Percentiles rank a stretch among this genome's conserved stretches.
Conservation (phyloP, 2,888 invertebrate species). For the Troides aeacus region DNA sequence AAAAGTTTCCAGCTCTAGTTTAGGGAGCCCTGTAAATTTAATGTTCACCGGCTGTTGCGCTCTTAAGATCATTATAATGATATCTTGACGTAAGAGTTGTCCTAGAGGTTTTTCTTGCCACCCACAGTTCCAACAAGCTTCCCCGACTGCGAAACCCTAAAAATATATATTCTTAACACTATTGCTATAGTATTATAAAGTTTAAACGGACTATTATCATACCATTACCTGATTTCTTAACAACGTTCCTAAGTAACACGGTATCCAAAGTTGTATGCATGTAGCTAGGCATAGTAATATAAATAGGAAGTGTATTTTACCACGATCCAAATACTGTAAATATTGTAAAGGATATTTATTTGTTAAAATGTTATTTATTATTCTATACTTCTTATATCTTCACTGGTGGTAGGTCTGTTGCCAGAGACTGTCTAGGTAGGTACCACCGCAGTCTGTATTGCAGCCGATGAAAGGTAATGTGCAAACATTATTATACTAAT, state of each 20-base stretch:
- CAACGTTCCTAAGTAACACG: constrained; percentile 60
- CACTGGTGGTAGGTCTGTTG: too few relatives aligned
- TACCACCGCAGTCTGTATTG: too few relatives aligned
- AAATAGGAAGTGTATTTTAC: constrained; percentile 52
- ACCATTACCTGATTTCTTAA: constrained; percentile 53
- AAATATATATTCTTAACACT: neutral
- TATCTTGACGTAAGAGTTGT: constrained; percentile 46
- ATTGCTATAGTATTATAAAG: too few relatives aligned
- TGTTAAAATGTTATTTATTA: too few relatives aligned
- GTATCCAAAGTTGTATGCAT: constrained; percentile 58
- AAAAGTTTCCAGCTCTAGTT: constrained; percentile 58
- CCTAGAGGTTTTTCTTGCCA: constrained; percentile 56
- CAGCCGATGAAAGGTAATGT: too few relatives aligned
- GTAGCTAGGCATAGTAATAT: constrained; percentile 40
- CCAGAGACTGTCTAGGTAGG: too few relatives aligned
- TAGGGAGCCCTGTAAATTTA: constrained; percentile 57
- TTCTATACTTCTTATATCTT: too few relatives aligned
- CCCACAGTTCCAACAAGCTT: constrained; percentile 56
- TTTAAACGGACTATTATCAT: too few relatives aligned
- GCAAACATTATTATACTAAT: too few relatives aligned
- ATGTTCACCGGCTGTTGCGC: constrained; percentile 58
- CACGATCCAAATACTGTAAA: constrained; percentile 53
- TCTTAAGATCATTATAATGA: constrained; percentile 51
- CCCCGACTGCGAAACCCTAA: constrained; percentile 57
- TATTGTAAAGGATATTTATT: neutral